phyloP scores from a whole-genome alignment of 2,797 vertebrate genomes.

The Lagothrix lagotricha region DNA sequence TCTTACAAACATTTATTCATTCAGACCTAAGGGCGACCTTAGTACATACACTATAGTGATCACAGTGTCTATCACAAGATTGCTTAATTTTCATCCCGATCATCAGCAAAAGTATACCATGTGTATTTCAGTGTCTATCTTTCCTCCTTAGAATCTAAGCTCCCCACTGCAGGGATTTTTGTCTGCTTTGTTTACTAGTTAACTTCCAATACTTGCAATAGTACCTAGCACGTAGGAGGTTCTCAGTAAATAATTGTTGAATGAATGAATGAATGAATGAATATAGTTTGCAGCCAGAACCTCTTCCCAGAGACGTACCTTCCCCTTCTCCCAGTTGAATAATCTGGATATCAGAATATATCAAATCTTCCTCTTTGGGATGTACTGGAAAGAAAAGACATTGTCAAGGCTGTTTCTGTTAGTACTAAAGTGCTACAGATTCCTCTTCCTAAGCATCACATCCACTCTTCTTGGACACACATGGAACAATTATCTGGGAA shows the following conservation, averaged over 20 bases:
- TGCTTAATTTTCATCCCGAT: not conserved
- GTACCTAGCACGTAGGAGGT: not conserved
- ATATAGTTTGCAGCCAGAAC: not conserved
- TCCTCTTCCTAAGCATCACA: not conserved
- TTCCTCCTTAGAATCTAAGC: not conserved
- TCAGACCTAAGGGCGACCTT: not conserved
- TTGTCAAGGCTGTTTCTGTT: not conserved
- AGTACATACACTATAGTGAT: not conserved
- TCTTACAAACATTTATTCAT: not conserved
- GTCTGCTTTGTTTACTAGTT: not conserved
- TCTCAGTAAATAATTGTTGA: not conserved
- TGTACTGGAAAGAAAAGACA: conserved; percentile 8
- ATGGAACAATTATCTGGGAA: not conserved
- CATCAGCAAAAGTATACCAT: not conserved
- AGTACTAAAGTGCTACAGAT: not conserved
- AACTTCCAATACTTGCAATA: not conserved
- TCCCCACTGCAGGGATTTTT: not conserved
- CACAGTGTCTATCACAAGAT: not conserved
- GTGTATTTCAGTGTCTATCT: not conserved
- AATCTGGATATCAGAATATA: conserved; percentile 43
- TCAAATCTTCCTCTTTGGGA: not conserved
- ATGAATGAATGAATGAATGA: not conserved
- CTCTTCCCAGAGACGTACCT: conserved; percentile 23
- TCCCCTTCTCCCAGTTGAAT: not conserved
- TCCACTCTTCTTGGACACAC: not conserved